Percentiles rank a stretch among this genome's conserved stretches.
These are phyloP conservation scores for Rhodeus uyekii DNA, from an alignment of 2,797 vertebrate species.

Conservation along the genomic window DNA sequence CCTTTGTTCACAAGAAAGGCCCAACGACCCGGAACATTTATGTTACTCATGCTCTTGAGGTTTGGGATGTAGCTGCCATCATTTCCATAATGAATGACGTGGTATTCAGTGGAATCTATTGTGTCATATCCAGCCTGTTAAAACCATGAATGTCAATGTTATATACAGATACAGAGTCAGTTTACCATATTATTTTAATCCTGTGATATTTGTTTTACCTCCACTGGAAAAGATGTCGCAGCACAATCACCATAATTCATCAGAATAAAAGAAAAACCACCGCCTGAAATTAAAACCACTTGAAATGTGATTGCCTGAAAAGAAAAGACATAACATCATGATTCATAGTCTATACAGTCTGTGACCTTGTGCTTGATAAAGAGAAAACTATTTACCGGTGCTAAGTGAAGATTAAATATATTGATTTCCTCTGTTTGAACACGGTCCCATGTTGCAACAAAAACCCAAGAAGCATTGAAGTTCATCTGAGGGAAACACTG, in stretches of 20 bases:
- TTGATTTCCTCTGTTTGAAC: not conserved
- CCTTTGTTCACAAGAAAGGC: slow-evolving; percentile 16
- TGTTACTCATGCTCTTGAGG: not conserved
- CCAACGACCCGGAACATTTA: slow-evolving; percentile 14
- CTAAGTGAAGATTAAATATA: not conserved
- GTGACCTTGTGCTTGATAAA: not conserved
- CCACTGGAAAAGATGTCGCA: rapidly evolving
- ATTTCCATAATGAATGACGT: not conserved
- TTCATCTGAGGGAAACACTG: not conserved
- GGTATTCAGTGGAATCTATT: not conserved
- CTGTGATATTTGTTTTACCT: not conserved
- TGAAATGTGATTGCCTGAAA: not conserved
- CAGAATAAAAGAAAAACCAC: not conserved
- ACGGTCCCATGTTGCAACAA: slow-evolving; percentile 31
- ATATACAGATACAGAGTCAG: not conserved
- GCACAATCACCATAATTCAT: slow-evolving; percentile 27
- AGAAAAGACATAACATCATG: not conserved
- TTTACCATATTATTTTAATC: not conserved
- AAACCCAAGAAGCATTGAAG: slow-evolving; percentile 19
- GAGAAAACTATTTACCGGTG: not conserved
- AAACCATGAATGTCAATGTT: not conserved
- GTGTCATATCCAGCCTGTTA: slow-evolving; percentile 37
- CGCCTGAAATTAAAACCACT: slow-evolving; percentile 14
- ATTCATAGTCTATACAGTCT: not conserved
- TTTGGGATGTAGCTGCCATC: not conserved